These are phyloP conservation scores for Amblyopsis hoosieri DNA, from an alignment of 2,797 vertebrate genomes.

Conservation along the genomic window DNA sequence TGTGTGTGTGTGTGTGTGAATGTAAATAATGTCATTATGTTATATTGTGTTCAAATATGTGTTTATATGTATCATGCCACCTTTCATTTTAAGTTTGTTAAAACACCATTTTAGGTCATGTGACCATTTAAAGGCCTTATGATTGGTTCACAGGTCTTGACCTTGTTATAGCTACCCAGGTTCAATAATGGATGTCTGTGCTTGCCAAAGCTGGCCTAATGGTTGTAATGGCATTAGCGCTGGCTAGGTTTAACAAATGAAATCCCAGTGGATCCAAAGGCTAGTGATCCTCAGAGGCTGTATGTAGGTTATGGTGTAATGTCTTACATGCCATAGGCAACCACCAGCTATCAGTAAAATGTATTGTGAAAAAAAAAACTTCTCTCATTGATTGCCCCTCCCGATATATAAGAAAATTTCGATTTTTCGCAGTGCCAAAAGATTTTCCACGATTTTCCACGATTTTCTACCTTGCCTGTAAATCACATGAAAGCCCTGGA, in stretches of 20 bases:
- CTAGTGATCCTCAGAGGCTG: slow-evolving; percentile 15
- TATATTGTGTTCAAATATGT: neutral
- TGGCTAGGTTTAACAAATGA: slow-evolving; percentile 63
- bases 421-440: neutral
- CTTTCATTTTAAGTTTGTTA: slow-evolving; percentile 13
- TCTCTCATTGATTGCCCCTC: too few relatives aligned
- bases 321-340: too few relatives aligned
- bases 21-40: neutral
- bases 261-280: slow-evolving; percentile 49
- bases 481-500: too few relatives aligned
- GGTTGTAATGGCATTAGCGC: slow-evolving; percentile 51
- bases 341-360: too few relatives aligned
- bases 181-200: slow-evolving; percentile 58
- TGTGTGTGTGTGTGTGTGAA: neutral
- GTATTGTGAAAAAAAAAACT: too few relatives aligned
- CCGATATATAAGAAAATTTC: too few relatives aligned
- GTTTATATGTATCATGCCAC: slow-evolving; percentile 12
- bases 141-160: slow-evolving; percentile 48
- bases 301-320: too few relatives aligned
- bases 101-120: slow-evolving; percentile 19
- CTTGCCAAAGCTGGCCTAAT: slow-evolving; percentile 25
- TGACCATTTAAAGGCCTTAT: slow-evolving; percentile 37
- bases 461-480: too few relatives aligned
- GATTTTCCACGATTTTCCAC: too few relatives aligned
- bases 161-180: slow-evolving; percentile 58